Evolutionary conservation across 2,888 invertebrate genomes (phyloP).

Genomic region (Sarcophaga caerulescens): DNA sequence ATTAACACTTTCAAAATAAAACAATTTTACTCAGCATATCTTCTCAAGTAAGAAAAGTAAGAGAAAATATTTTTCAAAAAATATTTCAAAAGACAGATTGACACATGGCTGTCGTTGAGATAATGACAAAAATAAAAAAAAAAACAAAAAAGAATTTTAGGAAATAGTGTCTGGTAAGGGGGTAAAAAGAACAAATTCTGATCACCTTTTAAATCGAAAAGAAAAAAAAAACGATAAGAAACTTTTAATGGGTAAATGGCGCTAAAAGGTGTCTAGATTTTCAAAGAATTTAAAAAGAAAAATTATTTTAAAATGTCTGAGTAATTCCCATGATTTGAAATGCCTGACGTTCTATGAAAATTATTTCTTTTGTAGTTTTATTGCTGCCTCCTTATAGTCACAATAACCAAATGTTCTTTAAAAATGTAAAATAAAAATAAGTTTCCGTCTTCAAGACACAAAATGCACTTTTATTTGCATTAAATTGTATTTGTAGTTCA

Average conservation of each 20-base stretch:
- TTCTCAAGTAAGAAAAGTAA: neutral
- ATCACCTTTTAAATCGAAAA: neutral
- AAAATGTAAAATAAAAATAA: neutral
- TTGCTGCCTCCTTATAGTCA: neutral
- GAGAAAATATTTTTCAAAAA: neutral
- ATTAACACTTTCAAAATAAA: slow-evolving; percentile 43
- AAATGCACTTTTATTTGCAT: slow-evolving; percentile 23
- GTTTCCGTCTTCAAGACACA: slow-evolving; percentile 15
- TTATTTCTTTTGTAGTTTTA: neutral
- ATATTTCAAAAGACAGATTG: slow-evolving; percentile 19
- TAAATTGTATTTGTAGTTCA: neutral
- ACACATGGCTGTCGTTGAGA: slow-evolving; percentile 14
- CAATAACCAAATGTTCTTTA: slow-evolving; percentile 2
- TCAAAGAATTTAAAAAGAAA: neutral
- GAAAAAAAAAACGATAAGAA: neutral
- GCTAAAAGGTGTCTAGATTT: slow-evolving; percentile 9
- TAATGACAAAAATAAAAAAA: slow-evolving; percentile 3
- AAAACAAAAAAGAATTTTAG: neutral
- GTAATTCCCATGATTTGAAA: neutral
- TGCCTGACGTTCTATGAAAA: neutral
- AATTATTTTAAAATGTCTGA: neutral
- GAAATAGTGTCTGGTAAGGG: neutral
- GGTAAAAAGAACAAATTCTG: slow-evolving; percentile 16
- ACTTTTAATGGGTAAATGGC: slow-evolving; percentile 21
- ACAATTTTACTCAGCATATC: neutral